Percentiles rank a stretch among this genome's conserved stretches.
Evolutionary conservation across 1,140 invertebrate species (phyloP).

Genomic region (Drosophila virilis): DNA sequence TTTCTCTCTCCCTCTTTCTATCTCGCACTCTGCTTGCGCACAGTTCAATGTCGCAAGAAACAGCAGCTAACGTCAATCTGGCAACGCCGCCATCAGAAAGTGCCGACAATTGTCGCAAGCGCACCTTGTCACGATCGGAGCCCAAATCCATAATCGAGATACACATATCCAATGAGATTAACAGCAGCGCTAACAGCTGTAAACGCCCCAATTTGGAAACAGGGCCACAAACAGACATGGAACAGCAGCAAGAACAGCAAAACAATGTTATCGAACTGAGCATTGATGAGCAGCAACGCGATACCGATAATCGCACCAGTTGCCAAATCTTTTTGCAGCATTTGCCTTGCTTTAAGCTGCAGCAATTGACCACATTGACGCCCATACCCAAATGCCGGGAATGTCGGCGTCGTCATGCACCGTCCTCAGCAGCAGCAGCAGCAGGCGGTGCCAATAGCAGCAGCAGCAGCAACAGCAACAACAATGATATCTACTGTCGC

Average conservation of each 20-base stretch:
- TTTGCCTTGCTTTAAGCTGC: conserved; percentile 75
- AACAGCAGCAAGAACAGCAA: conserved; percentile 9
- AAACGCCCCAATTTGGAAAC: conserved; percentile 41
- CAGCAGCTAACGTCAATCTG: conserved; percentile 22
- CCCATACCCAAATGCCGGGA: conserved; percentile 72
- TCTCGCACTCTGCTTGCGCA: conserved; percentile 13
- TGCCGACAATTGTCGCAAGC: conserved; percentile 35
- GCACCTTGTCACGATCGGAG: conserved; percentile 45
- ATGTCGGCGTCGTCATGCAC: conserved; percentile 53
- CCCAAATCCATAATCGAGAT: conserved; percentile 73
- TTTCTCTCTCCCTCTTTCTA: conserved; percentile 45
- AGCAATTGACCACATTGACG: conserved; percentile 21
- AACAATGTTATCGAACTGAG: conserved; percentile 13
- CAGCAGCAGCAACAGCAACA: conserved; percentile 9
- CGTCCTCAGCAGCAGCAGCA: background rate
- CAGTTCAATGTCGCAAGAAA: conserved; percentile 37
- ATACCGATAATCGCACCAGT: conserved; percentile 56
- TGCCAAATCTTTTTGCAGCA: conserved; percentile 71
- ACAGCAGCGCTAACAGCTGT: conserved; percentile 4
- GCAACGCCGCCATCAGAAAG: conserved; percentile 29
- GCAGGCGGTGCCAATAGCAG: conserved; percentile 7
- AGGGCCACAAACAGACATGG: conserved; percentile 15
- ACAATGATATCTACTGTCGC: conserved; percentile 92
- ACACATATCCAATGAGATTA: conserved; percentile 65
- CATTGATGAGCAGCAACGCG: conserved; percentile 58